Conservation (phyloP, 1,140 invertebrate species). For the Drosophila dunni region DNA sequence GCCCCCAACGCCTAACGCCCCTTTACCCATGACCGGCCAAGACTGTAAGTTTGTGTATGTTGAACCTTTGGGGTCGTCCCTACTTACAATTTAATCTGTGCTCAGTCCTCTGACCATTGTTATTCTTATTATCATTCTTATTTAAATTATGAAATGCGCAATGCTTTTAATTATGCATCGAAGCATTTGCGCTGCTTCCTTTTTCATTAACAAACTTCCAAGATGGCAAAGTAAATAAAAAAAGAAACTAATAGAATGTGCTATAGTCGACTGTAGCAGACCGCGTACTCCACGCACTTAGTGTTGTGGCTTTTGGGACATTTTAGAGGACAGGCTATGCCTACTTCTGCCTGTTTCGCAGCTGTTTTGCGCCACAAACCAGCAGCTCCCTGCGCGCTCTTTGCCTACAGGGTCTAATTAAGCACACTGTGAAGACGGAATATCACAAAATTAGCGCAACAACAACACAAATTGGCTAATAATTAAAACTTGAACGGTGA, state of each 20-base stretch:
- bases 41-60: not conserved
- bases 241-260: not conserved
- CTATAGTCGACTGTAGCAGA: no score
- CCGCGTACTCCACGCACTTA: no score
- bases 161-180: conserved; percentile 76
- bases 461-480: conserved; percentile 9
- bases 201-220: conserved; percentile 48
- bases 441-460: conserved; percentile 16
- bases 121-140: conserved; percentile 66
- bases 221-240: conserved; percentile 16
- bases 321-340: no score
- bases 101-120: conserved; percentile 48
- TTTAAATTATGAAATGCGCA: conserved; percentile 73
- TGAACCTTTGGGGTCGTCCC: conserved; percentile 39
- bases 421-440: not conserved
- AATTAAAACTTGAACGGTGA: conserved; percentile 35
- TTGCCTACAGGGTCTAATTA: no score
- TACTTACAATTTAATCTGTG: conserved; percentile 73
- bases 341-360: no score
- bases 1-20: not conserved
- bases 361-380: no score
- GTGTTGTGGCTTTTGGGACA: no score
- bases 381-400: no score
- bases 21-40: not conserved
- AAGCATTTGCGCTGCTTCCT: conserved; percentile 28